These are phyloP conservation scores for Crotalus tigris DNA, from an alignment of 2,113 vertebrate species.

Conservation along the genomic window DNA sequence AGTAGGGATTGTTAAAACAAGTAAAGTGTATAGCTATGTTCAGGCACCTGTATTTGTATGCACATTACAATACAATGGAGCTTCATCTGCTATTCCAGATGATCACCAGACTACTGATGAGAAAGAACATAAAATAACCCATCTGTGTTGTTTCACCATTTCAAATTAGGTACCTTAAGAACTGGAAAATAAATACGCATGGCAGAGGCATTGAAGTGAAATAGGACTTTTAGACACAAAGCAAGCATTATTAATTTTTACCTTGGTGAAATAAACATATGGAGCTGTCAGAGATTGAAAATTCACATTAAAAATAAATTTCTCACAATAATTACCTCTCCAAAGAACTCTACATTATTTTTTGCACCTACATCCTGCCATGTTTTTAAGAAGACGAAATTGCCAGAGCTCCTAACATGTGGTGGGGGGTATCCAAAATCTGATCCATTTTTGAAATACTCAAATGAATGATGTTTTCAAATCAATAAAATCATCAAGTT, in stretches of 20 bases:
- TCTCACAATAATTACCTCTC: background rate
- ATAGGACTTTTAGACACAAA: background rate
- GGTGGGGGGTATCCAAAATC: background rate
- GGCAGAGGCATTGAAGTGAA: background rate
- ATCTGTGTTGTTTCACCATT: background rate
- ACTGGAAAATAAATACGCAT: background rate
- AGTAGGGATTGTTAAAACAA: background rate
- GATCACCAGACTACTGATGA: background rate
- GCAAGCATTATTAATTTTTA: background rate
- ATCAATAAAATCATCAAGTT: background rate
- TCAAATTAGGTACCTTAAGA: background rate
- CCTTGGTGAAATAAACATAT: background rate
- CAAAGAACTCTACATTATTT: background rate
- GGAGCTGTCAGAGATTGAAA: background rate
- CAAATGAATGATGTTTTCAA: background rate
- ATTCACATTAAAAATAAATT: background rate
- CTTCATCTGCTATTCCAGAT: background rate
- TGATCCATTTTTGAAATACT: background rate
- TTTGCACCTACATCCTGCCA: no score
- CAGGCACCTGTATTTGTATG: fast-evolving
- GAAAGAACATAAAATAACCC: background rate
- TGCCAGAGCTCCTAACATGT: background rate
- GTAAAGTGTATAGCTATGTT: fast-evolving
- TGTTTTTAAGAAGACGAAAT: background rate
- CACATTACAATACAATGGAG: background rate